Evolutionary conservation across 2,888 invertebrate species (phyloP), one percentile per base, ranked within the genome.

Genomic region (Drosophila tripunctata): DNA sequence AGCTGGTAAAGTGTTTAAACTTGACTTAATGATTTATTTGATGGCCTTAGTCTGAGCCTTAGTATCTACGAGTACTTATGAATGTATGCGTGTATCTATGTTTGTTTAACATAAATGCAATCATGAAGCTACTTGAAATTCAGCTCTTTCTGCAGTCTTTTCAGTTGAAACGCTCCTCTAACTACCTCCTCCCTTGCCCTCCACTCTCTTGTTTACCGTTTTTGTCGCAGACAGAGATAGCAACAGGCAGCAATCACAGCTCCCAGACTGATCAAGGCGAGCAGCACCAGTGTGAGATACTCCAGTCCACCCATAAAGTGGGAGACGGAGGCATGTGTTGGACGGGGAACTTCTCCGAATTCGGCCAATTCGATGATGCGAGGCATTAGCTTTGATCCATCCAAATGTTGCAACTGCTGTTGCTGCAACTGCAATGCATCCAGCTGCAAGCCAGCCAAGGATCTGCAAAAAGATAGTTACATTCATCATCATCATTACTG

Each of bases 211-310:
- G 24, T 74, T 90, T 91, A 91, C 91, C 91, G 92, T 91, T 91
- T 92, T 63, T 91, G 91, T 54, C 94, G 93, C 60, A 95, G 93
- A 87, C 96, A 96, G 50, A 95, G 92, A 71, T 96, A 94, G 87
- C 96, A 96, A 7, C 96, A 92, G 10, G 96, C 96, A 0, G 96
- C 95, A 6, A 95, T 93, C 54, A 96, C 93, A 0, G 96, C 96
- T 0, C 96, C 97, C 38, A 96, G 91, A 88, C 96, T 96, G 51
- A 97, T 95, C 47, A 96, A 93, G 69, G 96, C 95, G 2, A 96
- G 96, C 4, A 97, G 92, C 0, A 96, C 94, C 10, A 97, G 94
- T 0, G 96, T 95, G 21, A 96, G 94, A 45, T 96, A 94, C 91
- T 97, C 96, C 82, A 96, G 93, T 0, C 96, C 94, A 19, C 95